Conservation (phyloP, 2,113 vertebrate genomes). For the Coturnix japonica region DNA sequence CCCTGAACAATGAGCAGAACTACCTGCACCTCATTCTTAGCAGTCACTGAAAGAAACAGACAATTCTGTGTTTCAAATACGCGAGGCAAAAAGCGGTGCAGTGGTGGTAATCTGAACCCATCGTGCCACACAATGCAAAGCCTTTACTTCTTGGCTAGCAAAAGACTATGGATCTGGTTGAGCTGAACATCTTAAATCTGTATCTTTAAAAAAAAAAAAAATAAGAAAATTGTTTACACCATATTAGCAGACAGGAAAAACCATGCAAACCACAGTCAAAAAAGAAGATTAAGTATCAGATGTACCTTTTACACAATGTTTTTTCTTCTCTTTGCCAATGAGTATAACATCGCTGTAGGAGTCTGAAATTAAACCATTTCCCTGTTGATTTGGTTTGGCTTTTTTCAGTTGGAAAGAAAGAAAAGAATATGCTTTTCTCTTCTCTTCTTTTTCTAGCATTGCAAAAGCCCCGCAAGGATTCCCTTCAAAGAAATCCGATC, state of each 20-base stretch:
- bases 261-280: neutral
- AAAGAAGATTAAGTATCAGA: neutral
- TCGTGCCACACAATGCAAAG: accelerated
- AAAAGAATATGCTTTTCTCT: conserved; percentile 6
- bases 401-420: conserved; percentile 33
- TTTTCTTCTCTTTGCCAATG: neutral
- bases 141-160: neutral
- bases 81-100: neutral
- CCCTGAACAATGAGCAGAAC: neutral
- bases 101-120: neutral
- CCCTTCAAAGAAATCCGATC: conserved; percentile 61
- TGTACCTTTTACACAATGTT: conserved; percentile 1
- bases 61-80: neutral
- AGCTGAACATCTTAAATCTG: neutral
- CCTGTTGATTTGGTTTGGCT: conserved; percentile 35
- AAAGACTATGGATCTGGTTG: neutral
- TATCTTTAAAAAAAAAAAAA: neutral
- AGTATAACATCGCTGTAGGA: conserved; percentile 14
- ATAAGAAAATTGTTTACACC: neutral
- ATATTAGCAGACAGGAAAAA: neutral
- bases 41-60: neutral
- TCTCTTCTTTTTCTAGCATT: conserved; percentile 14
- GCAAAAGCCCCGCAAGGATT: conserved; percentile 52
- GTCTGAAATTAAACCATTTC: conserved; percentile 56
- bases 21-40: neutral